A percentile compares a stretch with the other conserved stretches of the same genome.
These are phyloP conservation scores for Drosophila histrio DNA, from an alignment of 2,888 invertebrate genomes.

Conservation along the genomic window DNA sequence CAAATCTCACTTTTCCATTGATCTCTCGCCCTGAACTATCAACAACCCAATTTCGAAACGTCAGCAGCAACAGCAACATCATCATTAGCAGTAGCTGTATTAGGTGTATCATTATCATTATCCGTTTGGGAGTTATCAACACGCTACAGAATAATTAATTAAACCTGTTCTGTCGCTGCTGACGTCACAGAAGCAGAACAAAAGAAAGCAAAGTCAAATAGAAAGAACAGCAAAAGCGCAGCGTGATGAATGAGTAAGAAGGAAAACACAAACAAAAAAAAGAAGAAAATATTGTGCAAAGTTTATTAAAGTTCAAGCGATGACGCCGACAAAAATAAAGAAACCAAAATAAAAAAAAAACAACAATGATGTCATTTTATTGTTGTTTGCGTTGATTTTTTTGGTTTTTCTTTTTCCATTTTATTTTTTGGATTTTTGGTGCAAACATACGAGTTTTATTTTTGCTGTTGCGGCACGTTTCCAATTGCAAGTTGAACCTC, in stretches of 20 bases:
- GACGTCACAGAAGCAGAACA: constrained; percentile 45
- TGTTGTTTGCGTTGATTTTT: constrained; percentile 27
- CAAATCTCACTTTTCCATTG: background rate
- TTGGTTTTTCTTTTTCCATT: constrained; percentile 13
- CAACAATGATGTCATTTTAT: constrained; percentile 66
- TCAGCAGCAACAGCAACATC: constrained; percentile 22
- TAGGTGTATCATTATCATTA: constrained; percentile 15
- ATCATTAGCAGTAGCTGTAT: constrained; percentile 4
- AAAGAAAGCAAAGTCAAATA: constrained; percentile 7
- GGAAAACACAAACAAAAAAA: constrained; percentile 17
- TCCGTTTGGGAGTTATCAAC: constrained; percentile 20
- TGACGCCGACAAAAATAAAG: constrained; percentile 17
- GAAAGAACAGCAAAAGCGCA: constrained; percentile 40
- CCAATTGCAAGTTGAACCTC: constrained; percentile 5
- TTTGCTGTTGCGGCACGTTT: constrained; percentile 38
- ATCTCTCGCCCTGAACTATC: constrained; percentile 25
- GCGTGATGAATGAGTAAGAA: constrained; percentile 44
- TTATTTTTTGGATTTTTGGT: constrained; percentile 16
- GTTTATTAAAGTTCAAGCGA: constrained; percentile 73
- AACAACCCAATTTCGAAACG: background rate
- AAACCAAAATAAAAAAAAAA: too few relatives aligned
- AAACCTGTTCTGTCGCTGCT: constrained; percentile 21
- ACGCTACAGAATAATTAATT: constrained; percentile 37
- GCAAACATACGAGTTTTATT: constrained; percentile 21
- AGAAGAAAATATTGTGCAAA: constrained; percentile 60